Evolutionary conservation across 2,888 invertebrate genomes (phyloP).

Genomic region (Gastracanthus pulcherrimus): DNA sequence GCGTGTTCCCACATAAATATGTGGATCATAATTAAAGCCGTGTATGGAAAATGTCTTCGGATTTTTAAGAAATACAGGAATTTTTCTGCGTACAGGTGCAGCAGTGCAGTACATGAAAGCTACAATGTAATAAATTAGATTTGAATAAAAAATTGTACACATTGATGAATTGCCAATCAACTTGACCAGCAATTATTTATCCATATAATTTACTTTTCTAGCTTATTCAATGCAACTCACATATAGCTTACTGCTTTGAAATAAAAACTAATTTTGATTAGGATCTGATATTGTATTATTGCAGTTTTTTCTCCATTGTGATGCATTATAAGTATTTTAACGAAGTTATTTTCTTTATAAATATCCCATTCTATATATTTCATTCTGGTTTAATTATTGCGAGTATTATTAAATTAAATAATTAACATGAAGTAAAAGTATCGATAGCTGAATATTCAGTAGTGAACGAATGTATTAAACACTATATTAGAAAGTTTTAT

Average conservation of each 20-base stretch:
- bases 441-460: too few species aligned
- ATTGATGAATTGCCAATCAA: constrained; percentile 31
- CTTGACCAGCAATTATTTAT: constrained; percentile 6
- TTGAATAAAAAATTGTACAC: background rate
- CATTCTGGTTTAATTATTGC: too few species aligned
- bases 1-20: constrained; percentile 27
- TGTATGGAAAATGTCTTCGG: constrained; percentile 41
- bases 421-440: too few species aligned
- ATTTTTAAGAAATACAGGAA: background rate
- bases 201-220: constrained; percentile 8
- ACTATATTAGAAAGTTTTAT: too few species aligned
- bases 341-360: too few species aligned
- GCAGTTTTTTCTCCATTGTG: background rate
- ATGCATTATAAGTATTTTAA: too few species aligned
- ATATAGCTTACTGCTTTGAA: background rate
- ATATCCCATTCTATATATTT: too few species aligned
- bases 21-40: constrained; percentile 15
- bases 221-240: background rate
- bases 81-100: background rate
- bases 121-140: constrained; percentile 16
- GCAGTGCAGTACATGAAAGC: background rate
- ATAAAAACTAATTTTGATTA: constrained; percentile 8
- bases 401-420: too few species aligned
- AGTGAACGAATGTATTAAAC: too few species aligned
- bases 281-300: background rate